Evolutionary conservation across 2,113 vertebrate genomes (phyloP), one percentile per base, ranked within the genome.

Genomic region (Proteles cristata): DNA sequence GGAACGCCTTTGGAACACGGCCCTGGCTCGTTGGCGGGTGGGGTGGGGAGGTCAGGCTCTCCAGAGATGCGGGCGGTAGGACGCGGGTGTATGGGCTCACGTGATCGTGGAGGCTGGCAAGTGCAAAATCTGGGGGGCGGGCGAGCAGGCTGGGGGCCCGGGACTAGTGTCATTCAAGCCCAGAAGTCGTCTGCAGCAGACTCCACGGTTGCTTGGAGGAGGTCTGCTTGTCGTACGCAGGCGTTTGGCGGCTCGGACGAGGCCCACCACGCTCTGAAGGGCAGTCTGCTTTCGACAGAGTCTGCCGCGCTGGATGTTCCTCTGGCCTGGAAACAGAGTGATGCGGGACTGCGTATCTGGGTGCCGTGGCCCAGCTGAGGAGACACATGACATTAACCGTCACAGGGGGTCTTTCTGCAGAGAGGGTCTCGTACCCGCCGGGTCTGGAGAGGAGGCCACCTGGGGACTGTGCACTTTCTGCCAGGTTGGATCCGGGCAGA

Each of bases 1-100:
- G 0, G 14, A 5, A 11, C 21, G 5, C 39, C 15, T 12, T 33
- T 58, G 53, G 50, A n/a, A 45, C 0, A 15, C 6, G 63, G 9
- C 71, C 58, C 61, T 11, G 31, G 10, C 65, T 28, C 33, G 0
- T 21, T 31, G 21, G 53, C 39, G 55, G 55, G 26, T 3, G 1
- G 8, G 23, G 0, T 21, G 16, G 43, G 7, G 23, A 1, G n/a
- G 35, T 11, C 53, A 16, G 26, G 39, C 11, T 55, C 35, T 61
- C 39, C 80, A 14, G 80, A 73, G 79, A 48, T 0, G 26, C 66
- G n/a, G 14, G 31, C n/a, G 1, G 16, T 12, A 55, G 63, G 74
- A 12, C 28, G 1, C 2, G 26, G 16, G 16, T 48, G 28, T 11
- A 11, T 28, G 2, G 50, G 50, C 31, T 73, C 14, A 2, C 1